Base-by-base conservation (phyloP, 1,140 invertebrate species). In the Pomacea maculata region DNA sequence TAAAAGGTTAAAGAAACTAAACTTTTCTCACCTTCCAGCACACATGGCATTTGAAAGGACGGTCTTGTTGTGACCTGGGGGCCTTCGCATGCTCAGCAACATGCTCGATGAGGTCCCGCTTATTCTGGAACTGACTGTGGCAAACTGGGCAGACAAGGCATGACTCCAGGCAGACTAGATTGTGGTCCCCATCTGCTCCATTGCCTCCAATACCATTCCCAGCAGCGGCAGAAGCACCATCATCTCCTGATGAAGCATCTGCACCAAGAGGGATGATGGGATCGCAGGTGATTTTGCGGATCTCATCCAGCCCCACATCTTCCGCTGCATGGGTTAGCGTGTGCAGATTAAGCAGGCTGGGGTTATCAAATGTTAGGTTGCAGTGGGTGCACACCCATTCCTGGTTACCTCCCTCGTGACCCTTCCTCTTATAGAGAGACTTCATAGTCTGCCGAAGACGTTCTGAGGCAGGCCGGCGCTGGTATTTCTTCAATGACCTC, bases 331-430 rank as follows among this genome's bases (percentile, higher is more conserved):
- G 94, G 15, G 91, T 88, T 6, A 93, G 85, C 10, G 91, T 92
- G 83, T 94, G 94, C 17, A 94, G 85, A 85, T 93, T 93, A 0
- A 94, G 89, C 8, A 94, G 82, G 21, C 89, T 90, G 7, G 92
- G 84, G 85, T 93, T 93, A 79, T 92, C 90, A 87, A 94, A 94
- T 19, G 92, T 92, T 71, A 94, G 86, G 79, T 92, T 89, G 87
- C 94, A 94, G 78, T 92, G 90, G 7, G 88, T 90, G 87, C 94
- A 94, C 82, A 92, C 91, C 92, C 93, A 94, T 57, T 93, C 93
- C 73, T 87, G 88, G 14, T 86, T 89, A 34, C 87, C 88, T 75
- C 78, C 81, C n/a, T 84, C 82, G 45, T 85, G 84, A 25, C 87
- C 86, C 80, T 89, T 86, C 68, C 86, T 86, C 78, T 87, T 88